Evolutionary conservation across 35 echinoderm and acorn worm genomes (phyloP).

Genomic region (Hemicentrotus pulcherrimus): DNA sequence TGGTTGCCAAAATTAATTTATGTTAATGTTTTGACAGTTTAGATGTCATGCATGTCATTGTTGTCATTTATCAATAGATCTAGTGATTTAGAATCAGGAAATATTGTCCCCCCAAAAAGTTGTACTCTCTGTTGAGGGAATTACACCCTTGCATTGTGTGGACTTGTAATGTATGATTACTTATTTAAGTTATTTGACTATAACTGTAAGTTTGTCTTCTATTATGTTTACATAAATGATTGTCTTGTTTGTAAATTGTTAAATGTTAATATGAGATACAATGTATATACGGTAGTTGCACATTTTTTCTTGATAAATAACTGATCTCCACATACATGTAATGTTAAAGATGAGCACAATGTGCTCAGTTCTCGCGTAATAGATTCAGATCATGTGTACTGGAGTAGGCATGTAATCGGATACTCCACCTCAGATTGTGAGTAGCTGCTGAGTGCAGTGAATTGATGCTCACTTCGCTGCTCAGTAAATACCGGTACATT

Average conservation of each 20-base stretch:
- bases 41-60: not conserved
- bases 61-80: slow-evolving; percentile 9
- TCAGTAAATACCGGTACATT: not conserved
- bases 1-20: not conserved
- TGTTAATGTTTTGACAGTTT: not conserved
- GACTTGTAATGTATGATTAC: not conserved
- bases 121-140: not conserved
- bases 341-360: not conserved
- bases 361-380: not conserved
- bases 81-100: not conserved
- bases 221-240: too few species aligned
- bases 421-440: not conserved
- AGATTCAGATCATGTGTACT: not conserved
- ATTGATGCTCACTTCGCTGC: not conserved
- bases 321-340: not conserved
- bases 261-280: too few species aligned
- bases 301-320: not conserved
- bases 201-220: not conserved
- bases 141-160: not conserved
- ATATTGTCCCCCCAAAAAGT: not conserved
- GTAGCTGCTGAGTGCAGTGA: not conserved
- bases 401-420: not conserved
- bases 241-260: too few species aligned
- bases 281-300: not conserved
- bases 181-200: not conserved